These are phyloP conservation scores for Oophaga pumilio DNA, from an alignment of 2,113 vertebrate genomes.

Conservation along the genomic window DNA sequence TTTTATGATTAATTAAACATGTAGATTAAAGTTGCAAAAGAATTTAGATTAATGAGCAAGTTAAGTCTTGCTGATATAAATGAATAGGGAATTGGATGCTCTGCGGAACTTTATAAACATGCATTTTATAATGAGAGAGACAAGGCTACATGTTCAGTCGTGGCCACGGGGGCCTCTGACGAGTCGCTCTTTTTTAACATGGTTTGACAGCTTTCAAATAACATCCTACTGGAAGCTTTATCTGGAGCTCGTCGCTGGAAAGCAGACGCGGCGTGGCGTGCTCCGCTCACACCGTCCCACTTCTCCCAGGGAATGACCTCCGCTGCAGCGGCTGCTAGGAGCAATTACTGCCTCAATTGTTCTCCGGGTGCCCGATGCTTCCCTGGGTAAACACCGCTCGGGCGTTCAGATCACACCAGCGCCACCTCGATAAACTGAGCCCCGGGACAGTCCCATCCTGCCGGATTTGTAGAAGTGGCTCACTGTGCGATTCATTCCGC, in stretches of 20 bases:
- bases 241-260: conserved; percentile 78
- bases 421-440: neutral
- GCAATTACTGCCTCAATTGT: conserved; percentile 82
- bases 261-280: conserved; percentile 75
- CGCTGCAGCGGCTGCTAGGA: conserved; percentile 78
- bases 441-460: neutral
- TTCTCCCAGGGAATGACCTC: conserved; percentile 80
- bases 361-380: conserved; percentile 80
- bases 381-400: conserved; percentile 77
- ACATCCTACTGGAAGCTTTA: conserved; percentile 79
- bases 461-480: too few relatives aligned
- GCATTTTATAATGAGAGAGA: conserved; percentile 86
- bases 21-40: conserved; percentile 93
- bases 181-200: conserved; percentile 82
- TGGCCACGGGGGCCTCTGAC: conserved; percentile 77
- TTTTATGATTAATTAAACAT: conserved; percentile 97
- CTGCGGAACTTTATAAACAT: conserved; percentile 86
- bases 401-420: conserved; percentile 77
- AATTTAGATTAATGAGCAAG: conserved; percentile 90
- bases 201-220: conserved; percentile 86
- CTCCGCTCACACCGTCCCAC: conserved; percentile 74
- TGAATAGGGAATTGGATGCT: conserved; percentile 82
- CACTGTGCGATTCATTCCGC: too few relatives aligned
- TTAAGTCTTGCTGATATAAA: conserved; percentile 87
- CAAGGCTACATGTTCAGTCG: conserved; percentile 82